These are phyloP conservation scores for Alviniconcha strummeri DNA, from an alignment of 2,888 invertebrate species.

Conservation along the genomic window DNA sequence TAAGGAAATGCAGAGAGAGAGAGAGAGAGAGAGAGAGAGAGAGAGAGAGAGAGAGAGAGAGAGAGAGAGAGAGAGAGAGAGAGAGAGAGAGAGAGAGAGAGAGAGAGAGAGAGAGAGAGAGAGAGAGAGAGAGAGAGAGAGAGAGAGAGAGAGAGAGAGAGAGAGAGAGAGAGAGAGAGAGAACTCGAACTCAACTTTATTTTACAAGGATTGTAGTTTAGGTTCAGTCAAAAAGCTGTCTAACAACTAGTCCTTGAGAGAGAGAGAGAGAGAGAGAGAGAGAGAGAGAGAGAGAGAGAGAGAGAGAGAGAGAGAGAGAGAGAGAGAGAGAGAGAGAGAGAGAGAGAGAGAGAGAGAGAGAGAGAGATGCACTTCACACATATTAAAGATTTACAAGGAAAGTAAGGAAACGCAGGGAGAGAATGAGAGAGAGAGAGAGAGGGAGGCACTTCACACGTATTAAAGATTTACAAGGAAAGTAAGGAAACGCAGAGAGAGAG, in stretches of 20 bases:
- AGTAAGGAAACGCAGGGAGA: background rate
- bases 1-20: background rate
- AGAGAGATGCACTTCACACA: background rate
- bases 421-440: no score
- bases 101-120: slow-evolving; percentile 2
- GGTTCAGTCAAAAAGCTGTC: no score
- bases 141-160: no score
- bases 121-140: no score
- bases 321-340: background rate
- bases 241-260: no score
- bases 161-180: no score
- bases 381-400: no score
- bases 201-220: no score
- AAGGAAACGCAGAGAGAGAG: background rate
- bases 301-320: background rate
- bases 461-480: background rate
- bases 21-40: background rate
- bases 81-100: background rate
- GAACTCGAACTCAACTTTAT: no score
- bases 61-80: background rate
- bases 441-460: background rate
- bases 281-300: background rate
- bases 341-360: background rate
- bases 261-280: slow-evolving; percentile 1
- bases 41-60: background rate